Percentiles rank a stretch among this genome's conserved stretches.
phyloP scores from a whole-genome alignment of 2,797 vertebrate genomes.

The Vespertilio murinus region DNA sequence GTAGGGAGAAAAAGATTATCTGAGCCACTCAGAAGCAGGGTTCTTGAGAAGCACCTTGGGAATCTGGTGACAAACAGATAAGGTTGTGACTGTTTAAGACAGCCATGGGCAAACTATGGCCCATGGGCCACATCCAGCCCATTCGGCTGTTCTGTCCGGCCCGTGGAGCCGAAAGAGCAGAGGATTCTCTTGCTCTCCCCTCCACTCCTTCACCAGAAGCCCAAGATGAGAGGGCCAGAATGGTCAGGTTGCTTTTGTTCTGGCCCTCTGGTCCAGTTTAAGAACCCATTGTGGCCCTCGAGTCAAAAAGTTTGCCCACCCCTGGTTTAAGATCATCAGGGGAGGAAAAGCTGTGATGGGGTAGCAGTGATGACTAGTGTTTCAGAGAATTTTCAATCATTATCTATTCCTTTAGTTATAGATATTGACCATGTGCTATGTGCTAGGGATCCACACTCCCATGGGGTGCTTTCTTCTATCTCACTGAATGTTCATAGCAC shows the following conservation, averaged over 20 bases:
- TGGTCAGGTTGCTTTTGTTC: too few species aligned
- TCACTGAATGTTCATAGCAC: background rate
- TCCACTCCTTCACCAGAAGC: too few species aligned
- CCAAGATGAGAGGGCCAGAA: too few species aligned
- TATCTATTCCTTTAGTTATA: background rate
- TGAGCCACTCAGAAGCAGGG: background rate
- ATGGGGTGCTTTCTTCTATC: background rate
- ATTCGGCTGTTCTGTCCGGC: too few species aligned
- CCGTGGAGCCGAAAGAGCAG: too few species aligned
- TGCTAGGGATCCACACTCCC: accelerated
- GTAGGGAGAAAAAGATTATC: background rate
- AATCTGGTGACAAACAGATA: background rate
- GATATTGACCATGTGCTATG: background rate
- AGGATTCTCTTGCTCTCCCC: too few species aligned
- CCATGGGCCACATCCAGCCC: too few species aligned
- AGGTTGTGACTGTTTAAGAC: background rate
- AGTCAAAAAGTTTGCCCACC: too few species aligned
- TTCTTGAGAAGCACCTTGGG: background rate
- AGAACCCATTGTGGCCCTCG: too few species aligned
- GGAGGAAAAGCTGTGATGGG: background rate
- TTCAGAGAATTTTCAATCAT: background rate
- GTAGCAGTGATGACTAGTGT: accelerated
- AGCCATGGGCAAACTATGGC: too few species aligned
- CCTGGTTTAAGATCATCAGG: too few species aligned
- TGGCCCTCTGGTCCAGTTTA: too few species aligned